Conservation (phyloP, 2,797 vertebrate genomes). For the Myiotriccus ornatus region DNA sequence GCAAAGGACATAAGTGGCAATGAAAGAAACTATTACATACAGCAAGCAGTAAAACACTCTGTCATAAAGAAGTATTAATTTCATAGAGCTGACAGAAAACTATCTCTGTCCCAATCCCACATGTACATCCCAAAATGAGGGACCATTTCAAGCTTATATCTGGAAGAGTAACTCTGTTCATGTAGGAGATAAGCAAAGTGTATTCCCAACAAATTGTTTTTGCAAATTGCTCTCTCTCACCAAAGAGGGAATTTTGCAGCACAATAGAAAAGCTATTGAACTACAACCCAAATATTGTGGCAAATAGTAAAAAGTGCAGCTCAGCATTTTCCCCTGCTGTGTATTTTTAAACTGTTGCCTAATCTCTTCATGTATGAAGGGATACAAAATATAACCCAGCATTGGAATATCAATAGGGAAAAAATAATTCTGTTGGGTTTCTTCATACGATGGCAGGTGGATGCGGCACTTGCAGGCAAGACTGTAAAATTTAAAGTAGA, state of each 20-base stretch:
- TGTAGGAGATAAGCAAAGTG: not conserved
- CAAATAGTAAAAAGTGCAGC: not conserved
- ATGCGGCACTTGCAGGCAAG: not conserved
- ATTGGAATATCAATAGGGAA: not conserved
- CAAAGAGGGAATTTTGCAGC: not conserved
- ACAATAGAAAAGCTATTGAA: not conserved
- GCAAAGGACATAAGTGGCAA: not conserved
- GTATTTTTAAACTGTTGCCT: not conserved
- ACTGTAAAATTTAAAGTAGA: not conserved
- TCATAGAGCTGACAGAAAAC: not conserved
- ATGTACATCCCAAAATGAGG: not conserved
- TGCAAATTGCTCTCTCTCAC: not conserved
- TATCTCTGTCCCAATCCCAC: not conserved
- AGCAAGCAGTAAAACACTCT: conserved; percentile 6
- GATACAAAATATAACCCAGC: not conserved
- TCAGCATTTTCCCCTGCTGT: not conserved
- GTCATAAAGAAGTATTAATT: conserved; percentile 11
- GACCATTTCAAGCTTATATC: not conserved
- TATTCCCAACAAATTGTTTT: not conserved
- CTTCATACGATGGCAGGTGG: not conserved
- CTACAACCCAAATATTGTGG: conserved; percentile 7
- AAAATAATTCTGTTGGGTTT: not conserved
- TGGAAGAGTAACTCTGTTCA: not conserved
- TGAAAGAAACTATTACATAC: not conserved
- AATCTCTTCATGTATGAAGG: not conserved